Evolutionary conservation across 2,113 vertebrate genomes (phyloP), one percentile per base, ranked within the genome.

Genomic region (Percopsis transmontana): DNA sequence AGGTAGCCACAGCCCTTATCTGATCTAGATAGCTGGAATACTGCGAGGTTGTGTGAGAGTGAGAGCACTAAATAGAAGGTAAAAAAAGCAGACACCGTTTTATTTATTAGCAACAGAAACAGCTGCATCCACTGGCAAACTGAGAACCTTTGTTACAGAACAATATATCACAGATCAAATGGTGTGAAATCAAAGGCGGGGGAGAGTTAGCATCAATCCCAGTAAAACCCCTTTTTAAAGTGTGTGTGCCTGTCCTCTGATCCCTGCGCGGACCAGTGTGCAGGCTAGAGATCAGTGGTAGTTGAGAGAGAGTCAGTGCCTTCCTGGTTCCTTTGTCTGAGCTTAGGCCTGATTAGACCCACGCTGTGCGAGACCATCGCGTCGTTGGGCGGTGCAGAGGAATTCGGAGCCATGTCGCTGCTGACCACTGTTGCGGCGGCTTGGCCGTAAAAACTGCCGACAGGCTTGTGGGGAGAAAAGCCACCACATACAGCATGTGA

Each of bases 11-110:
- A 82, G 16, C 68, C 76, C 89, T 93, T 93, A 95, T 93, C 94
- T 94, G 89, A 94, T 89, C 91, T 68, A 89, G 84, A 93, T 91
- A 92, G 83, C 91, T 84, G 91, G 90, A 96, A 95, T 94, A 95
- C 87, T 77, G 85, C 91, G 86, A 56, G 58, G 69, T 76, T 80
- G 73, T 76, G 75, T 74, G 85, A 82, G 72, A 88, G 87, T 74
- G 83, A 82, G 83, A 86, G 68, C 81, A 67, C 72, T 12, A 51
- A 6, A 18, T 18, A 18, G 33, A 12, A 44, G 10, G n/a, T n/a
- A n/a, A 63, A 18, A 13, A 11, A 62, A 15, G 12, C 15, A 13
- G 13, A 68, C 63, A 39, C 33, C 40, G 41, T 82, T 83, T 81
- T 89, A 86, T 86, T 86, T 89, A 84, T 94, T 91, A 91, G 90